Evolutionary conservation across 1,140 invertebrate species (phyloP).

Genomic region (Papilio dardanus): DNA sequence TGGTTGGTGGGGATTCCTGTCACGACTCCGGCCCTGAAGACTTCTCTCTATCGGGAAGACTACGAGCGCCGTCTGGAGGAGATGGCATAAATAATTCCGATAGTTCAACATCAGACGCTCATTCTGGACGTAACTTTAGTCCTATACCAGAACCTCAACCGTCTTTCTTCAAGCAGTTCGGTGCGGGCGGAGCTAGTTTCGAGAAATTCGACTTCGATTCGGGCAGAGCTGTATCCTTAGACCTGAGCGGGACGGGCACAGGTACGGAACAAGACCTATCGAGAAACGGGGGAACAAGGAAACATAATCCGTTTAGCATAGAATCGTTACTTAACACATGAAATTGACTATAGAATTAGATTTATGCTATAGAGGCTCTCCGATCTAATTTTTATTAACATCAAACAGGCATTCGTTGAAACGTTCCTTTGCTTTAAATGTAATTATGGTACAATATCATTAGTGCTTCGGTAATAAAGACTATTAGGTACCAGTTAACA

Average conservation of each 20-base stretch:
- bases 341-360: constrained; percentile 70
- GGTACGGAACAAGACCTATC: constrained; percentile 79
- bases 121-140: constrained; percentile 80
- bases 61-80: constrained; percentile 68
- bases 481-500: constrained; percentile 76
- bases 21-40: constrained; percentile 84
- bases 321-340: constrained; percentile 90
- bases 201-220: constrained; percentile 80
- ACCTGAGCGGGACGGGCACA: constrained; percentile 70
- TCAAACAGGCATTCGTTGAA: constrained; percentile 56
- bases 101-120: constrained; percentile 80
- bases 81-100: constrained; percentile 84
- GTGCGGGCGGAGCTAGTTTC: constrained; percentile 58
- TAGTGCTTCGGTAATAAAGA: constrained; percentile 71
- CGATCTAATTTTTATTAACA: constrained; percentile 46
- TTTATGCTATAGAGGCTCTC: constrained; percentile 65
- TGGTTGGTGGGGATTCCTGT: constrained; percentile 87
- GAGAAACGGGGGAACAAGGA: constrained; percentile 75
- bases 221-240: constrained; percentile 76
- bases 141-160: constrained; percentile 83
- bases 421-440: constrained; percentile 58
- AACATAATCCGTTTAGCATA: constrained; percentile 92
- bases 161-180: constrained; percentile 75
- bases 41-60: constrained; percentile 73
- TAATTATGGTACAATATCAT: constrained; percentile 58